These are phyloP conservation scores for Torymus auratus DNA, from an alignment of 2,888 invertebrate species.

Conservation along the genomic window DNA sequence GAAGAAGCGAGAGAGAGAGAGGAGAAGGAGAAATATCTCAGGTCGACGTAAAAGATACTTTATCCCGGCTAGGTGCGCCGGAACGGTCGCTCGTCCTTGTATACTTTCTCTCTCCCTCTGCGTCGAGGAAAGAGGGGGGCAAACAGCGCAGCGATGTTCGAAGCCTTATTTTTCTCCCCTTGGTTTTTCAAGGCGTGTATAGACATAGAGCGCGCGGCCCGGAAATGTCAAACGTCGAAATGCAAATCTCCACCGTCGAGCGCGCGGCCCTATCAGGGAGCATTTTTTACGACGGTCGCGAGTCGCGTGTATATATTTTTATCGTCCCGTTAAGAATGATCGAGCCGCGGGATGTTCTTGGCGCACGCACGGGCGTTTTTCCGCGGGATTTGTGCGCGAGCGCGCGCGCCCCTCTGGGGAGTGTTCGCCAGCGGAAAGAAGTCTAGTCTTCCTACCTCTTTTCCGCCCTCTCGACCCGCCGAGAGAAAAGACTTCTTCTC, in stretches of 20 bases:
- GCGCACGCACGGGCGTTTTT: slow-evolving; percentile 15
- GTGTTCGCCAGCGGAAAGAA: slow-evolving; percentile 38
- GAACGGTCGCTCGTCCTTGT: background rate
- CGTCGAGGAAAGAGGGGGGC: background rate
- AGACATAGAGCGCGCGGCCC: background rate
- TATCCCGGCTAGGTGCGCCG: background rate
- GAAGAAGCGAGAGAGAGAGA: background rate
- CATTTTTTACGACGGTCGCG: slow-evolving; percentile 42
- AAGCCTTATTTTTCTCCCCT: slow-evolving; percentile 25
- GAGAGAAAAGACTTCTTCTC: slow-evolving; percentile 4
- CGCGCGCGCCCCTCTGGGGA: slow-evolving; percentile 21
- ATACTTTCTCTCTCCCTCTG: background rate
- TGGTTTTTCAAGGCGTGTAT: slow-evolving; percentile 7
- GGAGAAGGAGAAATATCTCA: slow-evolving; percentile 13
- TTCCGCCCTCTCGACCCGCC: background rate
- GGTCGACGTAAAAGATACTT: slow-evolving; percentile 36
- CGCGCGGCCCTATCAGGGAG: background rate
- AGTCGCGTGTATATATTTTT: slow-evolving; percentile 25
- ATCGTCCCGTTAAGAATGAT: slow-evolving; percentile 45
- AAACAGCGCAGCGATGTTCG: background rate
- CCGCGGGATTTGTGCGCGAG: background rate
- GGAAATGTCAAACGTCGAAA: slow-evolving; percentile 27
- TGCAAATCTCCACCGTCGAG: slow-evolving; percentile 19
- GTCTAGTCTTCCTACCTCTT: background rate
- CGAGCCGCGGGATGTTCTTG: background rate